These are phyloP conservation scores for Loripinus fragilis DNA, from an alignment of 2,888 invertebrate species.

Conservation along the genomic window DNA sequence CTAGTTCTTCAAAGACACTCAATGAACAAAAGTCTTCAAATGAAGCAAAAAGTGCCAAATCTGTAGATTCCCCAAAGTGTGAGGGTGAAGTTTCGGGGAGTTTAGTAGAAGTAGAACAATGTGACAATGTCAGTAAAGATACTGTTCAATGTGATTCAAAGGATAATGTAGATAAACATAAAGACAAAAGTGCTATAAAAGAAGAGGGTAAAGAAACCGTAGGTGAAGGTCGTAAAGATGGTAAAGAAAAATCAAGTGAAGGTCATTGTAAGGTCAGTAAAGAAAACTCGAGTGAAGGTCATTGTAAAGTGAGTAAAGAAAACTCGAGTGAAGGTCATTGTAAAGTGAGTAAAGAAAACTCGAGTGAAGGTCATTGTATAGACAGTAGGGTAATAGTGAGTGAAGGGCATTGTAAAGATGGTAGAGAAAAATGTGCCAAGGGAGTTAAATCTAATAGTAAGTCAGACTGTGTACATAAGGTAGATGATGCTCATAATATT, in stretches of 20 bases:
- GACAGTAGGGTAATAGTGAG: slow-evolving; percentile 9
- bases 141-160: not conserved
- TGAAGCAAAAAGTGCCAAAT: slow-evolving; percentile 3
- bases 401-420: not conserved
- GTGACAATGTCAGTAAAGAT: not conserved
- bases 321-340: not conserved
- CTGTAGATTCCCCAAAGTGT: not conserved
- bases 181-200: not conserved
- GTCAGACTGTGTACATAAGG: not conserved
- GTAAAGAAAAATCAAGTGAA: not conserved
- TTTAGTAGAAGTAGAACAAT: not conserved
- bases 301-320: not conserved
- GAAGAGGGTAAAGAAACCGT: not conserved
- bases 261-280: not conserved
- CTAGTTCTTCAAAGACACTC: not conserved
- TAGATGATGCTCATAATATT: not conserved
- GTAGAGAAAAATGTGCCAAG: not conserved
- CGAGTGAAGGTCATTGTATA: not conserved
- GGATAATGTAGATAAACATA: not conserved
- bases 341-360: not conserved
- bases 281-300: slow-evolving; percentile 1
- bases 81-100: not conserved
- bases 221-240: too few species aligned
- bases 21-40: not conserved
- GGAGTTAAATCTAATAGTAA: not conserved